Evolutionary conservation across 1,140 invertebrate genomes (phyloP), one percentile per base, ranked within the genome.

Genomic region (Pogonus chalceus): DNA sequence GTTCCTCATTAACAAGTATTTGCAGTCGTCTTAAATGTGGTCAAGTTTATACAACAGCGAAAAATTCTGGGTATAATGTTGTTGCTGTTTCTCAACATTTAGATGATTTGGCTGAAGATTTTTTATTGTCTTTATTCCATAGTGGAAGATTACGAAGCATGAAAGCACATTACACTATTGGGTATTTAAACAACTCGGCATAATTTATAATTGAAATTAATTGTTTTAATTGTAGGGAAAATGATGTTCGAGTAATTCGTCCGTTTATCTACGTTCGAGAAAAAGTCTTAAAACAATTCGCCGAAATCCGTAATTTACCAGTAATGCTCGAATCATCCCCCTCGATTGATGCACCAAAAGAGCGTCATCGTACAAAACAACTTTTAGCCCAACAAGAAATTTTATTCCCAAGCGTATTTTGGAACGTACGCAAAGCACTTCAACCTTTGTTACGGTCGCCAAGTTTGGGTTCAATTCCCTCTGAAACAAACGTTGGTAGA

Each of bases 211-310:
- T 53, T 53, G 47, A 51, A 21, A 26, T 55, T 50, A 35, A 43
- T 53, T 3, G 9, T 48, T 47, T 66, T 56, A 35, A 61, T 72
- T 72, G 20, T 68, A 88, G 85, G 58, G 86, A 91, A 53, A 80
- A 84, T 54, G 84, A 90, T 63, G 67, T 95, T 23, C 75, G 90
- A 58, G 83, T 96, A 4, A 87, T 94, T 54, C 76, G 92, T 49
- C 92, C 92, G 1, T 88, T 94, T 63, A 84, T 91, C 1, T 92
- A 90, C 70, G 88, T 93, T 2, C 74, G 90, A 26, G 88, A 90
- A 62, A 87, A 84, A 60, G 72, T 81, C 12, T 62, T 90, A 4
- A 73, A 80, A 26, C 74, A 80, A 39, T 90, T 90, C 73, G 79
- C 80, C 2, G 82, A 81, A 55, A 73, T 74, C 56, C 79, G 81